Evolutionary conservation across 2,797 vertebrate genomes (phyloP).

Genomic region (Xerus rutilus): DNA sequence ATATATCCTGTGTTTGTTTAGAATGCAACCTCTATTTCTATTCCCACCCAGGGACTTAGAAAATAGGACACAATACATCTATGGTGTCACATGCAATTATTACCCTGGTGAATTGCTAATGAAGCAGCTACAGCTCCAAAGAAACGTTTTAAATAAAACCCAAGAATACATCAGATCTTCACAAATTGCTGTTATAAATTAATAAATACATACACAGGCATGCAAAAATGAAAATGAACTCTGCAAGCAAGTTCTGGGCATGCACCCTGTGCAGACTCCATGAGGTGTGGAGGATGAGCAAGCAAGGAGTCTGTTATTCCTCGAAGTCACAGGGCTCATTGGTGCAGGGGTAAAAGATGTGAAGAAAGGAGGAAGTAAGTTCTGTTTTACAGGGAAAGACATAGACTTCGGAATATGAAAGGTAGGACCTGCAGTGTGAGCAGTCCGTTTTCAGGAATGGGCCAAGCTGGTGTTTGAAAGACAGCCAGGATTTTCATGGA

Average conservation of each 20-base stretch:
- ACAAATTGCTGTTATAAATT: constrained; percentile 66
- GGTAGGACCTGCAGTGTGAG: too few relatives aligned
- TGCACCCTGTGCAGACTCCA: not conserved
- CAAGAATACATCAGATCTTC: constrained; percentile 11
- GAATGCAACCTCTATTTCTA: not conserved
- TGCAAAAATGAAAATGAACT: constrained; percentile 31
- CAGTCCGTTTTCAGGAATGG: not conserved
- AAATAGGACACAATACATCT: constrained; percentile 62
- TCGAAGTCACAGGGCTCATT: not conserved
- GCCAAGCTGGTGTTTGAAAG: not conserved
- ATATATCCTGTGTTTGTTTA: constrained; percentile 25
- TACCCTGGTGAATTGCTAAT: constrained; percentile 61
- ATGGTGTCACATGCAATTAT: constrained; percentile 46
- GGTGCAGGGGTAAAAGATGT: not conserved
- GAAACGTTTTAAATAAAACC: constrained; percentile 46
- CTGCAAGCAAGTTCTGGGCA: not conserved
- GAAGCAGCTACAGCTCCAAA: not conserved
- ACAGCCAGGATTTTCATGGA: not conserved
- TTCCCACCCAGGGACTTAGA: constrained; percentile 55
- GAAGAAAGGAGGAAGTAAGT: not conserved
- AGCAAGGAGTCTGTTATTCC: accelerated
- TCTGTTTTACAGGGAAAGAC: not conserved
- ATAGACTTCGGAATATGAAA: not conserved
- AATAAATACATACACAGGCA: constrained; percentile 42
- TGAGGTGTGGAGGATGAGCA: not conserved